Evolutionary conservation across 2,888 invertebrate species (phyloP).

Genomic region (Metacarcinus magister): DNA sequence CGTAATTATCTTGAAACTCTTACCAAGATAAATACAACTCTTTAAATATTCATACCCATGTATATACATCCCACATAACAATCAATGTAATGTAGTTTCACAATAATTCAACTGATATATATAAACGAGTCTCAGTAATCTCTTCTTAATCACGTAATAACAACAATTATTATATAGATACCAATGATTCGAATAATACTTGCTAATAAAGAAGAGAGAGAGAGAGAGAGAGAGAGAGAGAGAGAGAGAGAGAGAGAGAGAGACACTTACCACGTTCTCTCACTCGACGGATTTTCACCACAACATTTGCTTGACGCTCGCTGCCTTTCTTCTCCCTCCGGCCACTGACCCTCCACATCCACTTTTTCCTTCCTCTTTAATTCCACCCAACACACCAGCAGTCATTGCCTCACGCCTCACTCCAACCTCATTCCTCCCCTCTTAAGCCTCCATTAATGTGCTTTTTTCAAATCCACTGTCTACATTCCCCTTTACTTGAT

Average conservation of each 20-base stretch:
- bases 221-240: conserved; percentile 2
- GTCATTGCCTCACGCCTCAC: background rate
- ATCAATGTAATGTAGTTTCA: too few relatives aligned
- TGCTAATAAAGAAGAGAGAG: background rate
- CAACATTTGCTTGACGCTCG: background rate
- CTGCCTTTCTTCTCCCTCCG: background rate
- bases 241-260: background rate
- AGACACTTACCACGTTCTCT: background rate
- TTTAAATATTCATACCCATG: too few relatives aligned
- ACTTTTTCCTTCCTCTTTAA: background rate
- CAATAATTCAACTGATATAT: too few relatives aligned
- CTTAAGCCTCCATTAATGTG: background rate
- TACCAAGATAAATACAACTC: too few relatives aligned
- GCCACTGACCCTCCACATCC: background rate
- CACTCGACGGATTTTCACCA: background rate
- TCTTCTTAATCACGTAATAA: too few relatives aligned
- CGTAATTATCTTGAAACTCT: too few relatives aligned
- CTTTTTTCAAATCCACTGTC: background rate
- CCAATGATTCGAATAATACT: too few relatives aligned
- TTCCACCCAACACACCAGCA: background rate
- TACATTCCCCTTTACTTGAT: too few relatives aligned
- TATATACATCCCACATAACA: too few relatives aligned
- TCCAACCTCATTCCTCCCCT: background rate
- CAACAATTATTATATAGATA: too few relatives aligned
- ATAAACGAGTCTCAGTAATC: too few relatives aligned